phyloP scores from a whole-genome alignment of 2,797 vertebrate species.

The Chanos chanos region DNA sequence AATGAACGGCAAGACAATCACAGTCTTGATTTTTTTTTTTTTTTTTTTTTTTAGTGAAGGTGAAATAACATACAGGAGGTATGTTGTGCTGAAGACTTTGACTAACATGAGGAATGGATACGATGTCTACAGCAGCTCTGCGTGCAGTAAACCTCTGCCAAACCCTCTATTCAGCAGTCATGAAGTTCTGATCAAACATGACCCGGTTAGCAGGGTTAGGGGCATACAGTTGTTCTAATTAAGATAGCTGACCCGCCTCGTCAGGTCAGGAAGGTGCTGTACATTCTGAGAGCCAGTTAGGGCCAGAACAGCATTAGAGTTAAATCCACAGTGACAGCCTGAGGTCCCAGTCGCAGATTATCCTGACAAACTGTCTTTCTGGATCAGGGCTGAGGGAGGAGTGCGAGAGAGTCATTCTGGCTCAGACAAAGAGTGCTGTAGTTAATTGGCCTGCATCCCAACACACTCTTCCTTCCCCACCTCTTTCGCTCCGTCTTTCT shows the following conservation, averaged over 20 bases:
- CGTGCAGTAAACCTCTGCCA: not conserved
- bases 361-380: slow-evolving; percentile 56
- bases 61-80: not conserved
- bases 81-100: not conserved
- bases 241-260: too few relatives aligned
- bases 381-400: slow-evolving; percentile 44
- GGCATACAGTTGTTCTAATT: too few relatives aligned
- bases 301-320: slow-evolving; percentile 40
- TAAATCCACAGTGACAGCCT: slow-evolving; percentile 62
- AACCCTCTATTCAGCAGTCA: too few relatives aligned
- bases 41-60: not conserved
- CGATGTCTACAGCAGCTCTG: not conserved
- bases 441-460: not conserved
- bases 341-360: slow-evolving; percentile 61
- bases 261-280: too few relatives aligned
- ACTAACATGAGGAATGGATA: not conserved
- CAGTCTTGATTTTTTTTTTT: not conserved
- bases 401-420: slow-evolving; percentile 1
- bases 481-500: slow-evolving; percentile 33
- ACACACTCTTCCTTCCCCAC: too few relatives aligned
- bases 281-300: slow-evolving; percentile 24
- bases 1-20: not conserved
- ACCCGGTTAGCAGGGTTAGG: not conserved
- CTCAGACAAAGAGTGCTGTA: not conserved
- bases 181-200: not conserved